Evolutionary conservation across 2,113 vertebrate genomes (phyloP).

Genomic region (Ceyx cyanopectus): DNA sequence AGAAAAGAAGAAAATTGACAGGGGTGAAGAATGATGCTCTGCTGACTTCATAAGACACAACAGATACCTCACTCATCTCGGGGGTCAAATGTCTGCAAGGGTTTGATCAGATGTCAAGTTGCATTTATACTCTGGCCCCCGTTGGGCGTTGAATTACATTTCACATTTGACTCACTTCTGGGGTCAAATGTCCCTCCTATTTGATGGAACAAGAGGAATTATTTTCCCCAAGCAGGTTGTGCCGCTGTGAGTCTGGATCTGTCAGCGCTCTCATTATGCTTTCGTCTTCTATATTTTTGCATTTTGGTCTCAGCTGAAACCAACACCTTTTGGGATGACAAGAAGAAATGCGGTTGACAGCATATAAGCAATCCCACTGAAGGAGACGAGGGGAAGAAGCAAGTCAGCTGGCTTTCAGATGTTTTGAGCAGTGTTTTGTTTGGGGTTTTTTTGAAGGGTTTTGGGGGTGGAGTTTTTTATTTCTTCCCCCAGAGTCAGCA

Average conservation of each 20-base stretch:
- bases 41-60: constrained; percentile 65
- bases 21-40: constrained; percentile 60
- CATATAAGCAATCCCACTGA: neutral
- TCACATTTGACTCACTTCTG: constrained; percentile 82
- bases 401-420: neutral
- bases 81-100: constrained; percentile 80
- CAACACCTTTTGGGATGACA: neutral
- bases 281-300: constrained; percentile 12
- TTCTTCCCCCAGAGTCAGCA: neutral
- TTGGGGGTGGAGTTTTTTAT: neutral
- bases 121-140: constrained; percentile 84
- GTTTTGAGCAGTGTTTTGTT: neutral
- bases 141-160: constrained; percentile 87
- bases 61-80: constrained; percentile 81
- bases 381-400: neutral
- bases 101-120: constrained; percentile 85
- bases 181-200: constrained; percentile 82
- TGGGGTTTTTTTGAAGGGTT: neutral
- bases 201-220: constrained; percentile 87
- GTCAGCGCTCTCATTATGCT: constrained; percentile 49
- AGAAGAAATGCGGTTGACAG: neutral
- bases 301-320: neutral
- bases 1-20: neutral
- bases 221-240: constrained; percentile 39
- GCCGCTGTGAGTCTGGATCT: neutral